Conservation (phyloP, 2,113 vertebrate genomes). For the Psephotus haematonotus region DNA sequence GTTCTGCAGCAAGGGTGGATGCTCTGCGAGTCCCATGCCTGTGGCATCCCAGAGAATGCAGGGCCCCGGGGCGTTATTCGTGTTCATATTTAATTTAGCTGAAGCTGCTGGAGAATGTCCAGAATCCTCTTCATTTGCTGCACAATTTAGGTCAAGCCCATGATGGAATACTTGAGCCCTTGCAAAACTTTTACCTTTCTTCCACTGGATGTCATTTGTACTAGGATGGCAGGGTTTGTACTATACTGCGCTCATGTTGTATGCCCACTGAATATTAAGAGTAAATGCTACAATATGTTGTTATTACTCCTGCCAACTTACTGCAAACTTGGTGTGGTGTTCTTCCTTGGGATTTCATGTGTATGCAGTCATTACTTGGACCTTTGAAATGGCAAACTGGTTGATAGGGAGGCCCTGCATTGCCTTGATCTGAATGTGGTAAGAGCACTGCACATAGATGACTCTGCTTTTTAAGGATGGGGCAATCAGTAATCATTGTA, state of each 20-base stretch:
- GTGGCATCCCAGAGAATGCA: not conserved
- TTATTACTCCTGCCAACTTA: not conserved
- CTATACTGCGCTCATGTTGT: not conserved
- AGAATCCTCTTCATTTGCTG: not conserved
- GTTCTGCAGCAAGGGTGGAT: not conserved
- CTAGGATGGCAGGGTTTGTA: not conserved
- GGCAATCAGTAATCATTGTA: not conserved
- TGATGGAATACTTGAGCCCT: not conserved
- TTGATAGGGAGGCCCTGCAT: not conserved
- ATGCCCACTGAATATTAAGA: not conserved
- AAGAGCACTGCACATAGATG: not conserved
- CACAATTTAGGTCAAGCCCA: slow-evolving; percentile 8
- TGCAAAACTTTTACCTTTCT: not conserved
- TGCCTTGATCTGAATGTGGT: not conserved
- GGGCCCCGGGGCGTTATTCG: slow-evolving; percentile 5
- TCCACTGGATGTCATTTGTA: not conserved
- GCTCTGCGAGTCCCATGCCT: not conserved
- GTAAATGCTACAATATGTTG: not conserved
- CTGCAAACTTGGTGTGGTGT: not conserved
- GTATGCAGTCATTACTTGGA: not conserved
- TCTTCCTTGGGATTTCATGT: not conserved
- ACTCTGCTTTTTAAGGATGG: not conserved
- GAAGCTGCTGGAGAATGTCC: slow-evolving; percentile 30
- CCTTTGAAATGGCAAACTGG: not conserved
- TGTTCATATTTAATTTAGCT: slow-evolving; percentile 41